Percentiles rank a stretch among this genome's conserved stretches.
phyloP scores from a whole-genome alignment of 2,888 invertebrate species.

The Vandiemenella viatica region DNA sequence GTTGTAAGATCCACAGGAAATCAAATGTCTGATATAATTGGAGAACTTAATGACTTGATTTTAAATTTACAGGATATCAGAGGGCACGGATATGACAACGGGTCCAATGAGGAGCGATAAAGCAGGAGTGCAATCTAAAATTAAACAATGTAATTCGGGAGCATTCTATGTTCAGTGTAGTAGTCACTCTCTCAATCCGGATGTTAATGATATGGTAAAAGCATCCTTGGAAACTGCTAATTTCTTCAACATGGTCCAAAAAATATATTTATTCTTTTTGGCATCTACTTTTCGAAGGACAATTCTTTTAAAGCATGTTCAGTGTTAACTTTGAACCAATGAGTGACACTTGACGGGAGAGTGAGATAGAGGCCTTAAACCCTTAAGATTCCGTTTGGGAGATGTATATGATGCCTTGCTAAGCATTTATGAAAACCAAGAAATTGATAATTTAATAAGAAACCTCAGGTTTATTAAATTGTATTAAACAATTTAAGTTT shows the following conservation, averaged over 20 bases:
- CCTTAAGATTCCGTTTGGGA: background rate
- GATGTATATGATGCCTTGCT: too few relatives aligned
- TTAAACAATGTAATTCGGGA: background rate
- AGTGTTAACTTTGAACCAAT: constrained; percentile 15
- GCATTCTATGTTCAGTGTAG: background rate
- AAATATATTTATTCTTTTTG: background rate
- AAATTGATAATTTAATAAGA: too few relatives aligned
- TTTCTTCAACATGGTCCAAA: too few relatives aligned
- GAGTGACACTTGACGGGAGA: background rate
- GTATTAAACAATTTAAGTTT: too few relatives aligned
- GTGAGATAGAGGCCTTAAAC: background rate
- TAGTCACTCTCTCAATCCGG: background rate
- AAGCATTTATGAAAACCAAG: too few relatives aligned
- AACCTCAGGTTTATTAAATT: constrained; percentile 4
- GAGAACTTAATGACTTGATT: constrained; percentile 12
- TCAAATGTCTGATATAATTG: too few relatives aligned
- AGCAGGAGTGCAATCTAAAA: background rate
- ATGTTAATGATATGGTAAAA: background rate
- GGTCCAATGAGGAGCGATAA: background rate
- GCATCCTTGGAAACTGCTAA: background rate
- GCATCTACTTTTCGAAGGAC: constrained; percentile 6
- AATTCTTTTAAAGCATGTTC: constrained; percentile 15
- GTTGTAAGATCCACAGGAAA: constrained; percentile 9
- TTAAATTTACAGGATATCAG: constrained; percentile 11
- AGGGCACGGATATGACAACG: background rate